Base-by-base conservation (phyloP, 2,888 invertebrate species). In the Salticus scenicus region DNA sequence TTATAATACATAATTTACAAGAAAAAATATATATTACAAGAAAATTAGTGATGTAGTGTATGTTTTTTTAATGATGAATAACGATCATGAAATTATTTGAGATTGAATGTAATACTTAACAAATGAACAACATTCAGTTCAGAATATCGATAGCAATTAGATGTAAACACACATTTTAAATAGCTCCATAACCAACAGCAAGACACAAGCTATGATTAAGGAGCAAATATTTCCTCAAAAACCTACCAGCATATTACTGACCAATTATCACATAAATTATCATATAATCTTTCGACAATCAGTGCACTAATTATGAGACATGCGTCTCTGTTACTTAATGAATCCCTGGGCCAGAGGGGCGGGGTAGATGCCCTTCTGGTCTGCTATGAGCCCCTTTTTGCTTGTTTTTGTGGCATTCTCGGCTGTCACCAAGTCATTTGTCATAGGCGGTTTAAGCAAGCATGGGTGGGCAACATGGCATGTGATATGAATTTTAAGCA, bases 361-460 rank as follows among this genome's bases (percentile, higher is more conserved):
- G 83, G 76, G 77, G 72, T 63, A 27, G 51, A 4, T 57, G 57
- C 57, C 57, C 57, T 57, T 57, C 57, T 57, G 24, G 57, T 4
- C 57, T 24, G 57, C 57, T 57, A 4, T 20, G 57, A 24, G 57
- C 57, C 57, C 57, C 57, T 37, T 70, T 83, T 77, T 77, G 71
- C 72, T 72, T 83, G 51, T 70, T 70, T 70, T 67, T 83, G 83
- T 77, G 77, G 82, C 82, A 71, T 82, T 76, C 75, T 82, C 31
- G 1, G 51, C 72, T 83, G 83, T 83, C 83, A 72, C 77, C 83
- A 77, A 77, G 72, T 73, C 83, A 76, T 83, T 83, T 83, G 83
- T 83, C 83, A 83, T 57, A 41, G 33, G 20, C 24, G 24, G 57
- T 24, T 57, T 57, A 57, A 57, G 24, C 24, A 57, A 57, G 57